Evolutionary conservation across 2,113 vertebrate species (phyloP).

Genomic region (Gulo gulo): DNA sequence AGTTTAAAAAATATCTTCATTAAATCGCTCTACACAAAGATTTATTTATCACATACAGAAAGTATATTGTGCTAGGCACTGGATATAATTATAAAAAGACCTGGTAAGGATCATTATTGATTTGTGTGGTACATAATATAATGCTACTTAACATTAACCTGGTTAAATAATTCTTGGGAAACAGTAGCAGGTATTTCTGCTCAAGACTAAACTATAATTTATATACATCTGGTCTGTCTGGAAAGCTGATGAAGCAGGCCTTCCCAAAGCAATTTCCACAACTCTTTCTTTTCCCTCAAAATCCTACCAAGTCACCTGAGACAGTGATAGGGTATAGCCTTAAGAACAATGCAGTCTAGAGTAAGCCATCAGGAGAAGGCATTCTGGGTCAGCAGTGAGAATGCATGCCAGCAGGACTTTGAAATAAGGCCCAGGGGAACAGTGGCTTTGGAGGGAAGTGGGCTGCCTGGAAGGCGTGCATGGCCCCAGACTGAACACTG

Average conservation of each 20-base stretch:
- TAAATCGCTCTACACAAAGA: neutral
- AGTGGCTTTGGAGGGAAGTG: neutral
- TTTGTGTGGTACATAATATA: neutral
- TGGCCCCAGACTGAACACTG: neutral
- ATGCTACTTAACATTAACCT: neutral
- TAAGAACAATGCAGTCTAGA: neutral
- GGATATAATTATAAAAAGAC: neutral
- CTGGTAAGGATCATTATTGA: neutral
- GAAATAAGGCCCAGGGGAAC: neutral
- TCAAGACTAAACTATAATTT: constrained; percentile 2
- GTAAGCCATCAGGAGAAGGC: neutral
- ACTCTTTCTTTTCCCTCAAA: neutral
- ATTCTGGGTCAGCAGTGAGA: neutral
- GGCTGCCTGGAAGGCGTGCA: neutral
- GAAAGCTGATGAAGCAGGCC: neutral
- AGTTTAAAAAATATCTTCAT: neutral
- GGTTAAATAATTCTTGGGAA: constrained; percentile 47
- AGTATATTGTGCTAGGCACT: neutral
- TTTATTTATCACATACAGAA: neutral
- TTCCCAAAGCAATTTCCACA: neutral
- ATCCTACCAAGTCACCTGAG: neutral
- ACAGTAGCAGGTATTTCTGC: neutral
- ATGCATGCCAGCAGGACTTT: neutral
- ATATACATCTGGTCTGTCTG: neutral
- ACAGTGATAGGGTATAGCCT: neutral